Percentiles rank a stretch among this genome's conserved stretches.
These are phyloP conservation scores for Amphipyra tragopoginis DNA, from an alignment of 2,888 invertebrate species.

Conservation along the genomic window DNA sequence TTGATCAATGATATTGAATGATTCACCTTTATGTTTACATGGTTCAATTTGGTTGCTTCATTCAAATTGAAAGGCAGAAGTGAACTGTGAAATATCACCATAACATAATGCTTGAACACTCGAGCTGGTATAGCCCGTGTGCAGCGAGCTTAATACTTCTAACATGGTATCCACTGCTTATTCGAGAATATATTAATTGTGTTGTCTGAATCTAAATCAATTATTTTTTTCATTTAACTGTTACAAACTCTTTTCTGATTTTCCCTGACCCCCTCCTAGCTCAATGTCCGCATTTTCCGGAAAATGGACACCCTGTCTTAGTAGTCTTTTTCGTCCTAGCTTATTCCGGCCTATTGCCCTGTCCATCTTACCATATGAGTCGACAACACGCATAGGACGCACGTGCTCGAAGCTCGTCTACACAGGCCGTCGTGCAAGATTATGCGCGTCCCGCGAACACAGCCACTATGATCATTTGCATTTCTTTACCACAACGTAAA, in stretches of 20 bases:
- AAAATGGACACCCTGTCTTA: too few species aligned
- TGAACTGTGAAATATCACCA: too few species aligned
- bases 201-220: too few species aligned
- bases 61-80: too few species aligned
- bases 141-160: slow-evolving; percentile 19
- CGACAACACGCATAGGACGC: slow-evolving; percentile 26
- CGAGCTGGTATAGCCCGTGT: neutral
- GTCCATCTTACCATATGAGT: slow-evolving; percentile 32
- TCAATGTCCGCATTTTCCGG: neutral
- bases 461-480: slow-evolving; percentile 29
- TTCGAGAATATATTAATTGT: slow-evolving; percentile 3
- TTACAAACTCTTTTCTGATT: too few species aligned
- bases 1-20: too few species aligned
- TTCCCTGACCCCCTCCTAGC: too few species aligned
- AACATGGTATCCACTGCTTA: slow-evolving; percentile 39
- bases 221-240: too few species aligned
- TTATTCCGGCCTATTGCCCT: slow-evolving; percentile 24
- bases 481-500: slow-evolving; percentile 29
- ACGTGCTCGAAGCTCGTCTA: slow-evolving; percentile 23
- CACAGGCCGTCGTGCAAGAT: slow-evolving; percentile 10
- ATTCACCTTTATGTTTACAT: too few species aligned
- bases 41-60: too few species aligned
- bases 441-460: slow-evolving; percentile 22
- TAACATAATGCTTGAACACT: too few species aligned
- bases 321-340: slow-evolving; percentile 8